These are phyloP conservation scores for Synergus itoensis DNA, from an alignment of 2,888 invertebrate species.

Conservation along the genomic window DNA sequence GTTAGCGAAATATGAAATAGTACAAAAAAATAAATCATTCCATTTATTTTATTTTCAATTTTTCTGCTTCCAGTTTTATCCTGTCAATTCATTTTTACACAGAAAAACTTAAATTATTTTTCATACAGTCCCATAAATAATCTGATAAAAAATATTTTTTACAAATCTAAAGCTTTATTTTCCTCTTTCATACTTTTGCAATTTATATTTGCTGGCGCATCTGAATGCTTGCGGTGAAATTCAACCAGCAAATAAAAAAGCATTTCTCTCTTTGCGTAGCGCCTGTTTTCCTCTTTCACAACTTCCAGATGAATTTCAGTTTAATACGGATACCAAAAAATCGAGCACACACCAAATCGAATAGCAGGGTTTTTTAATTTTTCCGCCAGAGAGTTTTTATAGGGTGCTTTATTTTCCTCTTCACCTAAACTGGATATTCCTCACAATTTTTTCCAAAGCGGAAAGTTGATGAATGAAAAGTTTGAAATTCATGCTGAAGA, in stretches of 20 bases:
- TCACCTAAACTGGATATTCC: neutral
- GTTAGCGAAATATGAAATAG: too few relatives aligned
- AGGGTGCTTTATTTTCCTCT: neutral
- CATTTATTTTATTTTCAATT: too few relatives aligned
- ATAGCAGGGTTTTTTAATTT: neutral
- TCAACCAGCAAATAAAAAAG: constrained; percentile 22
- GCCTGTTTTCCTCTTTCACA: neutral
- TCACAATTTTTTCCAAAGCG: neutral
- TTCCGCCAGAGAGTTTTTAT: neutral
- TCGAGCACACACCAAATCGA: neutral
- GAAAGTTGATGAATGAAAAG: neutral
- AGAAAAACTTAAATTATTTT: neutral
- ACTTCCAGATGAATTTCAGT: constrained; percentile 23
- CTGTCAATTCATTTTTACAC: neutral
- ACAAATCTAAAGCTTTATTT: neutral
- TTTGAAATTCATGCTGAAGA: neutral
- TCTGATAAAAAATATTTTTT: neutral
- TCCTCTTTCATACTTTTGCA: neutral
- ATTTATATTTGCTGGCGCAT: neutral
- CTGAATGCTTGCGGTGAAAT: constrained; percentile 16
- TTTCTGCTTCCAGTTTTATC: too few relatives aligned
- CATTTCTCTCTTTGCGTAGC: neutral
- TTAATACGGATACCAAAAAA: constrained; percentile 20
- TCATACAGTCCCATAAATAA: neutral
- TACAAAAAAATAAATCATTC: too few relatives aligned